Evolutionary conservation across 2,888 invertebrate species (phyloP).

Genomic region (Mesochorus sp.): DNA sequence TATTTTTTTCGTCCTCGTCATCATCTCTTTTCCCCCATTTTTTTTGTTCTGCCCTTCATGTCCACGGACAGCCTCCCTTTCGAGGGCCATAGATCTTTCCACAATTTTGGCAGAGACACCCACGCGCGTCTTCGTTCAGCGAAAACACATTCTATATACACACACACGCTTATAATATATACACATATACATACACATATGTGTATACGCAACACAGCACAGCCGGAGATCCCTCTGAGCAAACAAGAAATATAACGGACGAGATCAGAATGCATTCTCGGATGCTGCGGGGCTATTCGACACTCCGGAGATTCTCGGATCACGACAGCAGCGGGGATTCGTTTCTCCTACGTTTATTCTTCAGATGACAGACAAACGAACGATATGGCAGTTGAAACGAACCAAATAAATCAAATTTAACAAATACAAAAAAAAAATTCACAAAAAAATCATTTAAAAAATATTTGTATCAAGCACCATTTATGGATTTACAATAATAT

Average conservation of each 20-base stretch:
- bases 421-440: background rate
- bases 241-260: constrained; percentile 54
- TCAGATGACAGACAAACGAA: background rate
- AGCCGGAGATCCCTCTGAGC: constrained; percentile 40
- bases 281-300: constrained; percentile 54
- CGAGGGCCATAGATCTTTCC: constrained; percentile 57
- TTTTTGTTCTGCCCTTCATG: constrained; percentile 49
- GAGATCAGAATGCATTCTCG: constrained; percentile 53
- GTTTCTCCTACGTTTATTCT: constrained; percentile 52
- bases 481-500: too few relatives aligned
- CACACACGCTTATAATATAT: background rate
- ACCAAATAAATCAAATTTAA: constrained; percentile 12
- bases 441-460: background rate
- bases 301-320: constrained; percentile 57
- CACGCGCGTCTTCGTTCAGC: constrained; percentile 41
- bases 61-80: constrained; percentile 50
- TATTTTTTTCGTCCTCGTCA: constrained; percentile 44
- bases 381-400: background rate
- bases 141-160: constrained; percentile 11
- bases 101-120: constrained; percentile 60
- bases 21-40: constrained; percentile 30
- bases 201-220: too few relatives aligned
- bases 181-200: background rate
- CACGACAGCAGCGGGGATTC: constrained; percentile 56
- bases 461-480: too few relatives aligned